Conservation (phyloP, 2,888 invertebrate species). For the Rhagonycha fulva region DNA sequence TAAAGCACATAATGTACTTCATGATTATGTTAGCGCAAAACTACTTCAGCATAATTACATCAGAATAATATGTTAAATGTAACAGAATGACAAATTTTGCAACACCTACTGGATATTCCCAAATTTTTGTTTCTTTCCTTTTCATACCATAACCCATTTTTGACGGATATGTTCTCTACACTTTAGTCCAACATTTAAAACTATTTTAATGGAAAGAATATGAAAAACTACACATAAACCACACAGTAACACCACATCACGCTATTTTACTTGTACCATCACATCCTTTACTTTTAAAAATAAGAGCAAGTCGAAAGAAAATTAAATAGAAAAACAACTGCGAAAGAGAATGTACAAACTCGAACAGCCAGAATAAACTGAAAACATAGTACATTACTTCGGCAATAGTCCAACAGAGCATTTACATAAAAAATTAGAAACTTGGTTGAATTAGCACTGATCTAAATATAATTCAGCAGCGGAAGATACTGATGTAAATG, state of each 20-base stretch:
- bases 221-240: background rate
- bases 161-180: background rate
- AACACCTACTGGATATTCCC: constrained; percentile 19
- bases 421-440: constrained; percentile 23
- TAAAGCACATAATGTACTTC: background rate
- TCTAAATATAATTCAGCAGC: constrained; percentile 9
- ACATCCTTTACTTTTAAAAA: background rate
- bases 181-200: background rate
- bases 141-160: constrained; percentile 16
- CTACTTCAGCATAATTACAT: background rate
- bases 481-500: constrained; percentile 3
- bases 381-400: constrained; percentile 15
- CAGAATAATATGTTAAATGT: background rate
- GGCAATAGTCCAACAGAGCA: constrained; percentile 20
- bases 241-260: background rate
- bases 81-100: background rate
- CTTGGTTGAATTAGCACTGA: constrained; percentile 18
- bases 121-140: constrained; percentile 20
- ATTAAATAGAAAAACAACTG: background rate
- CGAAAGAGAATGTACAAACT: background rate
- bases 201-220: background rate
- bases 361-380: constrained; percentile 10
- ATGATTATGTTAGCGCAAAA: background rate
- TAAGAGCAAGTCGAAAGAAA: background rate
- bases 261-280: background rate